Base-by-base conservation (phyloP, 2,113 vertebrate species). In the Oxyura jamaicensis region DNA sequence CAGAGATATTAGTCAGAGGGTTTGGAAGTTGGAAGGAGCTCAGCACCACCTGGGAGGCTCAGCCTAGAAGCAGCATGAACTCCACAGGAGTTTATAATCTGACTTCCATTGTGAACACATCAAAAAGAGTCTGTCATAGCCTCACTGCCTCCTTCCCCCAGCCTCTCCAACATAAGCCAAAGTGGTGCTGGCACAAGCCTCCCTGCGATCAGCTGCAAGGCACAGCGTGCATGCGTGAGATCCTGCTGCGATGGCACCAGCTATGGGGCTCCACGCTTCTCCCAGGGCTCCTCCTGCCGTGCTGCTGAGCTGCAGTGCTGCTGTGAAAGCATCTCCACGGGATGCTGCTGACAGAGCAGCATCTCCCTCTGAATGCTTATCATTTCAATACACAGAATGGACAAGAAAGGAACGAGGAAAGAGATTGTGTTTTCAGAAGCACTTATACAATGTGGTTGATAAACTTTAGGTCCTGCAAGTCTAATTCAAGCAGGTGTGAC, bases 161-260 rank as follows among this genome's bases (percentile, higher is more conserved):
- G 82, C 60, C 56, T 56, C 23, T 83, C 65, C 59, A 52, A 7
- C 4, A n/a, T 15, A 79, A n/a, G 48, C 42, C 20, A 23, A 83
- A 86, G 39, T 10, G 8, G 68, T 71, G 50, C 76, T 66, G 72
- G 59, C 68, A 89, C 31, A 62, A 81, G 22, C 18, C 8, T 69
- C 65, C 39, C 21, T 0, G 3, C 5, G 18, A 67, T 15, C 10
- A 0, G 26, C n/a, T 31, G 42, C 4, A 0, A 35, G 0, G 0
- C 31, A 8, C 35, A 68, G 77, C 33, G 6, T 56, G 21, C 20
- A 58, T n/a, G 67, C 21, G 1, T 0, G 0, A 0, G 1, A 62
- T 3, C 72, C 75, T 79, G 52, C 74, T 75, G 31, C 16, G 12
- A 28, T 9, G 26, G n/a, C 68, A 82, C 15, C 3, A 2, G 46